phyloP scores from a whole-genome alignment of 2,888 invertebrate genomes.

The Meloe dianella region DNA sequence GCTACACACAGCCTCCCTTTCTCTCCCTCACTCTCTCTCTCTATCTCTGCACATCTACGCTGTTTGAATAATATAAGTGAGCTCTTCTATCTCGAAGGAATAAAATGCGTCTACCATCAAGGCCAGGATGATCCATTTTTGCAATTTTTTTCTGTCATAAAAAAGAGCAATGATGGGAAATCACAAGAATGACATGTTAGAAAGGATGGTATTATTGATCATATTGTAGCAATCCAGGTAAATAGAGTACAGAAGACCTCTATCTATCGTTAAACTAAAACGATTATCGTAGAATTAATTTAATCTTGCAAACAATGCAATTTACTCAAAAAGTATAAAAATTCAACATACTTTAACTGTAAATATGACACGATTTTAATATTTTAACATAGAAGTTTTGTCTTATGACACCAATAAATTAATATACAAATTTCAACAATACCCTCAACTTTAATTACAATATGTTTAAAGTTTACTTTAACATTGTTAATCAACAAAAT shows the following conservation, averaged over 20 bases:
- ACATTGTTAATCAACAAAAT: constrained; percentile 1
- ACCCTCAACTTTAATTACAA: neutral
- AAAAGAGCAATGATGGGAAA: neutral
- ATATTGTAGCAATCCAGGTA: too few relatives aligned
- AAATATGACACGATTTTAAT: constrained; percentile 1
- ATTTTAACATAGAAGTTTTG: neutral
- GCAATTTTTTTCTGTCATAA: neutral
- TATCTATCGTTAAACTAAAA: too few relatives aligned
- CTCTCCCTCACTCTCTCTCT: neutral
- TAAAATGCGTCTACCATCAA: neutral
- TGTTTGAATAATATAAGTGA: neutral
- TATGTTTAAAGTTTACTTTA: neutral
- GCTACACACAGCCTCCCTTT: constrained; percentile 8
- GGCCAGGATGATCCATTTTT: neutral
- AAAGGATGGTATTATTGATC: too few relatives aligned
- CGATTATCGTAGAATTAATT: neutral
- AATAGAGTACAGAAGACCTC: too few relatives aligned
- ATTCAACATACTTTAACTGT: neutral
- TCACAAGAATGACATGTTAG: neutral
- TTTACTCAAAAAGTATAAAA: neutral
- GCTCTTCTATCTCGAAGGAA: neutral
- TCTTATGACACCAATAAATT: neutral
- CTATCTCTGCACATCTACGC: neutral
- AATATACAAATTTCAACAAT: neutral
- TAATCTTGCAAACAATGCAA: neutral